These are phyloP conservation scores for Sarotherodon lohbergeri DNA, from an alignment of 2,113 vertebrate genomes.

Conservation along the genomic window DNA sequence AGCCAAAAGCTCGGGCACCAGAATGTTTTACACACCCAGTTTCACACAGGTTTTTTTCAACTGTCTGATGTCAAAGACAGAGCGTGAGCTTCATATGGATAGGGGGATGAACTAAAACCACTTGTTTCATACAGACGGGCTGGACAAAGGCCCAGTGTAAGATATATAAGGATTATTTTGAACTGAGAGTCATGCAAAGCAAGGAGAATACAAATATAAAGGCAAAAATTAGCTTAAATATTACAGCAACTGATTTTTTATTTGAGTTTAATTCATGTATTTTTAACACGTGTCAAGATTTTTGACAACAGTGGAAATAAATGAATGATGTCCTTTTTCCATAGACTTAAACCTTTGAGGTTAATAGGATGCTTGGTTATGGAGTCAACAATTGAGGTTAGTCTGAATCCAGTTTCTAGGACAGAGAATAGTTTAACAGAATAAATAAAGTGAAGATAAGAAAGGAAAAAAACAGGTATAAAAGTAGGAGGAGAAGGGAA, in stretches of 20 bases:
- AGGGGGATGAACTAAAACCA: background rate
- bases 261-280: fast-evolving
- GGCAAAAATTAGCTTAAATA: background rate
- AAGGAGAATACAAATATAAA: background rate
- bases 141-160: background rate
- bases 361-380: background rate
- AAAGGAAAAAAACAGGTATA: background rate
- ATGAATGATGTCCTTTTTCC: background rate
- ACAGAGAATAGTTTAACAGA: background rate
- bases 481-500: background rate
- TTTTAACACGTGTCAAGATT: background rate
- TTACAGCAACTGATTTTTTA: background rate
- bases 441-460: background rate
- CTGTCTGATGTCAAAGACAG: background rate
- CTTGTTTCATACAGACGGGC: background rate
- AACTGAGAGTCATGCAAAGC: background rate
- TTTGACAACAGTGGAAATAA: background rate
- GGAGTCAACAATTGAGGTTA: background rate
- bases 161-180: background rate
- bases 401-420: background rate
- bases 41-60: background rate
- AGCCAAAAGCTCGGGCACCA: background rate
- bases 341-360: background rate
- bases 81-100: background rate
- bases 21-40: background rate